phyloP scores from a whole-genome alignment of 2,888 invertebrate species.

The Asteroscopus sphinx region DNA sequence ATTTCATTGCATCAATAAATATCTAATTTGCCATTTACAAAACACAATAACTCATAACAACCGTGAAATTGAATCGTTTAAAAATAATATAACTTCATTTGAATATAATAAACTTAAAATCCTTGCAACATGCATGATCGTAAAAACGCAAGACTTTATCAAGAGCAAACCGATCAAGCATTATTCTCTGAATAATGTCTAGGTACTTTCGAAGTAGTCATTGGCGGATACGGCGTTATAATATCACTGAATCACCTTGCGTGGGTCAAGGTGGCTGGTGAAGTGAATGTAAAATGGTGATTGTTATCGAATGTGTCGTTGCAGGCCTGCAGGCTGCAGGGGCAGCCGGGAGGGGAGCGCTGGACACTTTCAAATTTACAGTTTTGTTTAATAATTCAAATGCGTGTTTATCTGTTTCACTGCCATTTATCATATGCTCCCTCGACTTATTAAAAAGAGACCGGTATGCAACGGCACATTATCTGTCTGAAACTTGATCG shows the following conservation, averaged over 20 bases:
- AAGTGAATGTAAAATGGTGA: slow-evolving; percentile 85
- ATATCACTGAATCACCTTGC: slow-evolving; percentile 87
- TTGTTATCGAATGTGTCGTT: slow-evolving; percentile 69
- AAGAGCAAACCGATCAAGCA: slow-evolving; percentile 63
- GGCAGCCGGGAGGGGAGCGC: slow-evolving; percentile 25
- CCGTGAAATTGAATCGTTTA: slow-evolving; percentile 23
- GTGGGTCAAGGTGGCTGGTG: slow-evolving; percentile 83
- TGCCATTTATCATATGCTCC: slow-evolving; percentile 30
- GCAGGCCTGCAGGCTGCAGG: slow-evolving; percentile 34
- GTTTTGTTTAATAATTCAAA: slow-evolving; percentile 30
- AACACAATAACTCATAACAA: slow-evolving; percentile 8
- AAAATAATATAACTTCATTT: slow-evolving; percentile 30
- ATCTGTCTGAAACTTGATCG: slow-evolving; percentile 28
- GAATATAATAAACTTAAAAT: slow-evolving; percentile 29
- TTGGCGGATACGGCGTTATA: slow-evolving; percentile 81
- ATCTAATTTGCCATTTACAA: slow-evolving; percentile 1
- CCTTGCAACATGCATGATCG: slow-evolving; percentile 22
- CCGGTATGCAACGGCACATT: slow-evolving; percentile 21
- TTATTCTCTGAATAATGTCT: slow-evolving; percentile 72
- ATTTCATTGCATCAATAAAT: not conserved
- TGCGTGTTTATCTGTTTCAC: slow-evolving; percentile 27
- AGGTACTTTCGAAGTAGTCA: slow-evolving; percentile 83
- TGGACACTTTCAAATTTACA: slow-evolving; percentile 60
- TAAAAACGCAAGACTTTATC: slow-evolving; percentile 38
- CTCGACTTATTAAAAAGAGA: slow-evolving; percentile 34